phyloP scores from a whole-genome alignment of 2,888 invertebrate genomes.

The Glaucopsyche alexis region DNA sequence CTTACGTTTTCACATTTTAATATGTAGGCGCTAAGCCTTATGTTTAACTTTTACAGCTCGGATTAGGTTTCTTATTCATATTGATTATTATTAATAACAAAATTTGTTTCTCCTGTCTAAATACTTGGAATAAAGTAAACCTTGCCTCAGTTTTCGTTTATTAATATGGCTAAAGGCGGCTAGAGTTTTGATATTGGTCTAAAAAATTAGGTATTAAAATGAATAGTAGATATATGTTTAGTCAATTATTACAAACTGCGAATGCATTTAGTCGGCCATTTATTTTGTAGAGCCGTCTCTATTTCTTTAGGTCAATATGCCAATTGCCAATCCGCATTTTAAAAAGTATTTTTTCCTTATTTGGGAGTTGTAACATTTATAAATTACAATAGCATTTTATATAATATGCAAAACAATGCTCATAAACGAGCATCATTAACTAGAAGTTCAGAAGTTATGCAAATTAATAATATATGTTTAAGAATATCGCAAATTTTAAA shows the following conservation, averaged over 20 bases:
- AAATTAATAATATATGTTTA: not conserved
- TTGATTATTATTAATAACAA: too few relatives aligned
- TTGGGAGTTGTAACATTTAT: not conserved
- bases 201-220: too few relatives aligned
- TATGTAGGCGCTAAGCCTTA: too few relatives aligned
- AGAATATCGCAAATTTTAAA: not conserved
- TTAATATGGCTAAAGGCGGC: too few relatives aligned
- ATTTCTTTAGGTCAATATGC: not conserved
- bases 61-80: too few relatives aligned
- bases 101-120: too few relatives aligned
- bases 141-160: too few relatives aligned
- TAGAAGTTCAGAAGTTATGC: not conserved
- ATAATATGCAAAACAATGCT: not conserved
- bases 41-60: too few relatives aligned
- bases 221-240: too few relatives aligned
- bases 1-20: too few relatives aligned
- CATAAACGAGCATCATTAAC: not conserved
- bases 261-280: not conserved
- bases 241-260: not conserved
- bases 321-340: not conserved
- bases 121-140: too few relatives aligned
- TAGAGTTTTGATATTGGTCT: too few relatives aligned
- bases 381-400: not conserved
- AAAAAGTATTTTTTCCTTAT: slow-evolving; percentile 3
- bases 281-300: not conserved